phyloP scores from a whole-genome alignment of 2,113 vertebrate species.

The Percopsis transmontana region DNA sequence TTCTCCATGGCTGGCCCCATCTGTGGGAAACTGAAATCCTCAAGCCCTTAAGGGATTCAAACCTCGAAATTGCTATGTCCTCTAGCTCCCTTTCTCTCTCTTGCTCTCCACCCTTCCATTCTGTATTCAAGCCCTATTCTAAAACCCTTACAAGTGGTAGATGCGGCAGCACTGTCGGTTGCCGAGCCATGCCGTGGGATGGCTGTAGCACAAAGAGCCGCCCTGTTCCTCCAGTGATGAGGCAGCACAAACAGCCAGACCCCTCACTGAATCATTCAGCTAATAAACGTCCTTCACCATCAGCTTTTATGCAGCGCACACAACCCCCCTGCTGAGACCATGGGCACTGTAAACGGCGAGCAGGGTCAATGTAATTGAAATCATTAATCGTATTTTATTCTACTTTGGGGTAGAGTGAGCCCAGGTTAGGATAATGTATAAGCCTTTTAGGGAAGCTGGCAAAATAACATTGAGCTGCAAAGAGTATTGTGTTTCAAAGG shows the following conservation, averaged over 20 bases:
- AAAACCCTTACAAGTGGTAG: slow-evolving; percentile 1
- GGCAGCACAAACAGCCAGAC: slow-evolving; percentile 64
- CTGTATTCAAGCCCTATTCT: no score
- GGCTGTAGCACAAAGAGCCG: slow-evolving; percentile 55
- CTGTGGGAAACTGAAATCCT: not conserved
- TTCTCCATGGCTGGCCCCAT: not conserved
- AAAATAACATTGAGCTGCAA: slow-evolving; percentile 60
- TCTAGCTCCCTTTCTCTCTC: not conserved
- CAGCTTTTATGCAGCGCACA: slow-evolving; percentile 62
- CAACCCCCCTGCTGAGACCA: slow-evolving; percentile 56
- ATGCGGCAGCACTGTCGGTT: slow-evolving; percentile 47
- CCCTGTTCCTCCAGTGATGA: slow-evolving; percentile 65
- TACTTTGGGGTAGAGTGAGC: slow-evolving; percentile 69
- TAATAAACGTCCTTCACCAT: slow-evolving; percentile 74
- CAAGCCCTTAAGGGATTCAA: not conserved
- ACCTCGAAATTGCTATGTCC: not conserved
- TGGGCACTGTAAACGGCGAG: slow-evolving; percentile 67
- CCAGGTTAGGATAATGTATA: slow-evolving; percentile 59
- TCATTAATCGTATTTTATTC: slow-evolving; percentile 78
- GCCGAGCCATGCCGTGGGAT: slow-evolving; percentile 46
- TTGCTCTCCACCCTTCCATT: not conserved
- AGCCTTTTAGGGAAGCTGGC: slow-evolving; percentile 52
- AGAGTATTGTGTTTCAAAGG: slow-evolving; percentile 45
- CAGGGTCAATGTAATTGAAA: slow-evolving; percentile 75
- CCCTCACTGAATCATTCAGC: slow-evolving; percentile 67